Evolutionary conservation across 2,113 vertebrate genomes (phyloP), one percentile per base, ranked within the genome.

Genomic region (Ceyx margarethae): DNA sequence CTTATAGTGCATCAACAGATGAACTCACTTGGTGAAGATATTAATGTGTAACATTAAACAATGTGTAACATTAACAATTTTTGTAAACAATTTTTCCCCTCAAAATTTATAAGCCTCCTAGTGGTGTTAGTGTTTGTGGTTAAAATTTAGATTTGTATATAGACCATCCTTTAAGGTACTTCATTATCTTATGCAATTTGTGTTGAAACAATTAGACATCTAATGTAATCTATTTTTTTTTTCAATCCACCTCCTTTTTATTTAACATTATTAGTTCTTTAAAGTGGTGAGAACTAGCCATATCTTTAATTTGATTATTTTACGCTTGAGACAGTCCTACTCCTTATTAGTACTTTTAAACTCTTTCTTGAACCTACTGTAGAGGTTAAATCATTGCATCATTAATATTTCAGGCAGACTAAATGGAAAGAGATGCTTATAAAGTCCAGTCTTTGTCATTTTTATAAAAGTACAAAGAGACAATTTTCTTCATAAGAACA

Each of bases 361-460:
- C 68, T 90, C 61, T 90, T 96, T 93, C 57, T 92, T 96, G 91
- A 97, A 97, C 85, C 61, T 91, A 85, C 14, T 88, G 92, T 54
- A 94, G 94, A 98, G 98, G 97, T 98, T 98, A 98, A 98, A 98
- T 98, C 95, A 97, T 96, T 96, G 79, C 97, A 90, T 97, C 96
- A 98, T 98, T 98, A 98, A 98, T 98, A 98, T 98, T 98, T 98
- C 97, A 98, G 96, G 97, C 93, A 97, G 91, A 93, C 97, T 97
- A 98, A 98, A 98, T 98, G 96, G 97, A 97, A 98, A 98, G 97
- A 97, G 96, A 98, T 98, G 95, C 97, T 98, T 97, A 98, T 98
- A 96, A 97, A 97, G 96, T 97, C 81, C 89, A 97, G 97, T 98
- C 98, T 98, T 97, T 97, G 96, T 97, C 97, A 97, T 96, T 97